Evolutionary conservation across 1,140 invertebrate species (phyloP), one percentile per base, ranked within the genome.

Genomic region (Nasonia longicornis): DNA sequence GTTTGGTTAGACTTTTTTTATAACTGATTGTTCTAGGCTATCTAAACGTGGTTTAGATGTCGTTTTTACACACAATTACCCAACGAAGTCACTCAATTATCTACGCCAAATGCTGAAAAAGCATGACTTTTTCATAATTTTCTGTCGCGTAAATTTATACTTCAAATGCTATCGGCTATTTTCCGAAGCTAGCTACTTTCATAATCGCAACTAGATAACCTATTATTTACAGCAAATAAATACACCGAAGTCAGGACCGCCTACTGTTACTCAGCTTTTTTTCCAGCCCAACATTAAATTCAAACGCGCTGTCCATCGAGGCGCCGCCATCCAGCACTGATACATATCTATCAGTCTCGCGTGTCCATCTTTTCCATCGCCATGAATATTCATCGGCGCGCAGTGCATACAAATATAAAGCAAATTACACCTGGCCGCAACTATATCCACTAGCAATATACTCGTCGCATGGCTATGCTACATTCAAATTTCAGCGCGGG

Each of bases 321-420:
- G 58, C 58, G 52, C 16, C 8, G 64, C 8, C 14, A 29, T 67
- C 10, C 8, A 31, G 31, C 26, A 58, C 26, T 63, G 63, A 75
- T 67, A 69, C 79, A 80, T 75, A 80, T 80, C 79, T 80, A 80
- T 80, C 67, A 80, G 72, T 52, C 42, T 69, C 4, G 29, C 16
- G 22, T 29, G 72, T 75, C 42, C 42, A 75, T 80, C 52, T 80
- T 80, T 80, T 52, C 22, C 42, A 69, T 16, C 42, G 14, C 2
- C 42, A 80, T 80, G 42, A 74, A 80, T 80, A 80, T 80, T 80
- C 79, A 80, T 52, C 38, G 20, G 1, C 14, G 26, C 42, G 29
- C 26, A 69, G 12, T 35, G 64, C 72, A 75, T 52, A 74, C 79
- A 69, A 80, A 80, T 73, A 79, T 74, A 48, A 73, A 79, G 63